These are phyloP conservation scores for Danaus chrysippus DNA, from an alignment of 2,888 invertebrate genomes.

Conservation along the genomic window DNA sequence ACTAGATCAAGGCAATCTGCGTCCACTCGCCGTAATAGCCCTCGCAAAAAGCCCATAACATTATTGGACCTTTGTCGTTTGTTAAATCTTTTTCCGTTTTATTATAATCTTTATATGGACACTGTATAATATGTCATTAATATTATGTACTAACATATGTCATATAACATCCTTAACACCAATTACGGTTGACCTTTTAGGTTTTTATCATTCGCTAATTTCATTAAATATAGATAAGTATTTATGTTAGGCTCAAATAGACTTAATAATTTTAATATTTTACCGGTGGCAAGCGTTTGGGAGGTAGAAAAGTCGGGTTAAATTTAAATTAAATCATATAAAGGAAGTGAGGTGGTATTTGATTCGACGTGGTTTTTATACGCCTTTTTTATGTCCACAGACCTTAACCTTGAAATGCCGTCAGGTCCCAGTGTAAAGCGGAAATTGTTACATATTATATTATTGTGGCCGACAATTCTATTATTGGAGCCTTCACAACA, in stretches of 20 bases:
- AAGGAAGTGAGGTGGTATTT: conserved; percentile 28
- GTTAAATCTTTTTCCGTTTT: neutral
- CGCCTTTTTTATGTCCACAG: conserved; percentile 21
- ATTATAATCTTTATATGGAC: neutral
- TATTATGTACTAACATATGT: neutral
- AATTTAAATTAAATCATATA: conserved; percentile 15
- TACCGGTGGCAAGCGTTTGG: too few relatives aligned
- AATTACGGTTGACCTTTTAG: too few relatives aligned
- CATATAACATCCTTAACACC: neutral
- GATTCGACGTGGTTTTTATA: conserved; percentile 23
- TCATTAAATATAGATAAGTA: neutral
- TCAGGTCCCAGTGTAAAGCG: conserved; percentile 31
- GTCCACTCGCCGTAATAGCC: conserved; percentile 4
- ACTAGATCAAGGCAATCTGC: conserved; percentile 48
- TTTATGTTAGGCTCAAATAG: neutral
- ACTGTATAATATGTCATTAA: neutral
- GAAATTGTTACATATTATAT: conserved; percentile 31
- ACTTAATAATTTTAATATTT: too few relatives aligned
- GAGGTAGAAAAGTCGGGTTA: neutral
- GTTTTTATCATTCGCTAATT: too few relatives aligned
- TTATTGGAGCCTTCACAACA: conserved; percentile 17
- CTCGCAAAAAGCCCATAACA: neutral
- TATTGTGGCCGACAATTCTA: conserved; percentile 10
- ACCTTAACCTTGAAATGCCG: conserved; percentile 26
- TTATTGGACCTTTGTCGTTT: neutral